Percentiles rank a stretch among this genome's conserved stretches.
phyloP scores from a whole-genome alignment of 2,888 invertebrate species.

The Mystacides longicornis region DNA sequence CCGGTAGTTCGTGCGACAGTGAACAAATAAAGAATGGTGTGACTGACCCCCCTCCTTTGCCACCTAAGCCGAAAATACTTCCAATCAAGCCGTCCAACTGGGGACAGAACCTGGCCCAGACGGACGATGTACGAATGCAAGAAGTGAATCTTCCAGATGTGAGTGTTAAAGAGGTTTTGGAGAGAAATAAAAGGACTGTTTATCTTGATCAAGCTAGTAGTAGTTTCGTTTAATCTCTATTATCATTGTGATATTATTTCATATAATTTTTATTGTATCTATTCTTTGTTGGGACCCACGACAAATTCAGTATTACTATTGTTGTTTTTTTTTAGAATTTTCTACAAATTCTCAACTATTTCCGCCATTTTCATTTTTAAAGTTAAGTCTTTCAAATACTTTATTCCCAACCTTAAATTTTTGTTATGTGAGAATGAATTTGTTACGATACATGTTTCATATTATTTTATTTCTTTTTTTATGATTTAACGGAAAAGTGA shows the following conservation, averaged over 20 bases:
- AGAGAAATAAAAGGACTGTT: slow-evolving; percentile 35
- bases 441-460: too few relatives aligned
- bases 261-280: too few relatives aligned
- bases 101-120: slow-evolving; percentile 33
- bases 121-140: slow-evolving; percentile 22
- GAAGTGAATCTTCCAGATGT: slow-evolving; percentile 24
- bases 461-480: too few relatives aligned
- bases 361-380: too few relatives aligned
- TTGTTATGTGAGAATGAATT: too few relatives aligned
- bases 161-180: slow-evolving; percentile 16
- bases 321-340: too few relatives aligned
- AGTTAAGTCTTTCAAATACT: too few relatives aligned
- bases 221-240: slow-evolving; percentile 50
- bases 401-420: too few relatives aligned
- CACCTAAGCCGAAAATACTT: slow-evolving; percentile 67
- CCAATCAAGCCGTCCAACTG: slow-evolving; percentile 56
- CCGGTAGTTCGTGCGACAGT: slow-evolving; percentile 25
- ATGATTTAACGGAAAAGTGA: too few relatives aligned
- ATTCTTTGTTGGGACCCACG: too few relatives aligned
- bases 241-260: neutral
- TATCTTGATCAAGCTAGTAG: slow-evolving; percentile 57
- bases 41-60: slow-evolving; percentile 59
- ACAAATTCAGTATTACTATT: too few relatives aligned
- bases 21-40: slow-evolving; percentile 27
- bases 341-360: too few relatives aligned